Evolutionary conservation across 2,888 invertebrate species (phyloP), one percentile per base, ranked within the genome.

Genomic region (Anorthoa munda): DNA sequence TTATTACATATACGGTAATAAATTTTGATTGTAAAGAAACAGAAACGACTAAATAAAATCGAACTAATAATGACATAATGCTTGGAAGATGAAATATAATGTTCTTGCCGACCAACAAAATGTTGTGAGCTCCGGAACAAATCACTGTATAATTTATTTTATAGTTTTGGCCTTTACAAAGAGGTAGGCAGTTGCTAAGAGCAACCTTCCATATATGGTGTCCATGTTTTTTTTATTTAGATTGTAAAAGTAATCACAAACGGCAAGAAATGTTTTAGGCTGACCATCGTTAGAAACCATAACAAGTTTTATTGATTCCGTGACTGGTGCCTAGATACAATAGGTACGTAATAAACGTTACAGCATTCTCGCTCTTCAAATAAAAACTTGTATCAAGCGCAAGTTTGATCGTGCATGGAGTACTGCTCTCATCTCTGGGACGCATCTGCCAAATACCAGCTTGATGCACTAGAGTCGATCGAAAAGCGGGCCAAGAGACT

Each of bases 131-230:
- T 17, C 21, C 15, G 73, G 50, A 75, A 71, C 60, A 50, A 50
- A 72, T 55, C 15, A 15, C 17, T 26, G 2, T 68, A 23, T 59
- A 68, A 76, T 77, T 68, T 68, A 81, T 81, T 80, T 69, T 7
- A 81, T 80, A 31, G 67, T 61, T 55, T 61, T 55, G 61, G 31
- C 79, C 60, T 71, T 75, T 64, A 46, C 5, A 9, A 15, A 50
- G n/a, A 18, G 12, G 46, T 61, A 55, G 39, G 31, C 23, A 26
- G 50, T 51, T 73, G 21, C 50, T 50, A 23, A 46, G 12, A 48
- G 39, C 21, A 56, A 48, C 55, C 13, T 58, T 63, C 51, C n/a
- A 23, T 31, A 7, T 45, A n/a, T 12, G 23, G 48, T 5, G 0
- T 12, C 11, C 0, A 31, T 23, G 45, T 45, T 51, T 23, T 18